Evolutionary conservation across 1,140 invertebrate genomes (phyloP).

Genomic region (Cephus cinctus): DNA sequence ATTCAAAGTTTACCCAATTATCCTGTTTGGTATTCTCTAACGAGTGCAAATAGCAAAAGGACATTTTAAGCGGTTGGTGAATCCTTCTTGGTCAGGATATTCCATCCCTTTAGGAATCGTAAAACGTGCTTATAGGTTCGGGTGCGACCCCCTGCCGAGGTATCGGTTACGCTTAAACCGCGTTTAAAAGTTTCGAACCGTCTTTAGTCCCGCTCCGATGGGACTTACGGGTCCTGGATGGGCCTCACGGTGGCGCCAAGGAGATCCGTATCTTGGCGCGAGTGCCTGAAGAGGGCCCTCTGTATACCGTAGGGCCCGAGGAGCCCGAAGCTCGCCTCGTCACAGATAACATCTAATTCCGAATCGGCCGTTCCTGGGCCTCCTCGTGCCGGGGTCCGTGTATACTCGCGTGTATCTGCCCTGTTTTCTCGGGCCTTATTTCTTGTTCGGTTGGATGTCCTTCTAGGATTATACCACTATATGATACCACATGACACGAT

Average conservation of each 20-base stretch:
- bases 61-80: too few relatives aligned
- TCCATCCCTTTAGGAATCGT: too few relatives aligned
- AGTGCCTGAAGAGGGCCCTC: conserved; percentile 31
- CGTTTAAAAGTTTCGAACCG: conserved; percentile 34
- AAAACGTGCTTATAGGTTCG: too few relatives aligned
- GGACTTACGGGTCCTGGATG: conserved; percentile 16
- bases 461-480: too few relatives aligned
- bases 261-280: conserved; percentile 46
- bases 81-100: too few relatives aligned
- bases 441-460: too few relatives aligned
- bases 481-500: not conserved
- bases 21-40: too few relatives aligned
- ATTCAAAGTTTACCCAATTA: too few relatives aligned
- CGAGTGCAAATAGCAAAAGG: too few relatives aligned
- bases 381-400: not conserved
- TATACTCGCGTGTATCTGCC: not conserved
- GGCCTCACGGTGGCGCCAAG: conserved; percentile 45
- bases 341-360: conserved; percentile 6
- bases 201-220: conserved; percentile 16
- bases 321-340: conserved; percentile 1
- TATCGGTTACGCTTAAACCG: conserved; percentile 49
- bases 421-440: not conserved
- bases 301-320: too few relatives aligned
- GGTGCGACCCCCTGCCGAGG: conserved; percentile 31
- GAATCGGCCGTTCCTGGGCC: conserved; percentile 1